A percentile compares a stretch with the other conserved stretches of the same genome.
phyloP scores from a whole-genome alignment of 2,797 vertebrate species.

The Dicrostonyx torquatus region DNA sequence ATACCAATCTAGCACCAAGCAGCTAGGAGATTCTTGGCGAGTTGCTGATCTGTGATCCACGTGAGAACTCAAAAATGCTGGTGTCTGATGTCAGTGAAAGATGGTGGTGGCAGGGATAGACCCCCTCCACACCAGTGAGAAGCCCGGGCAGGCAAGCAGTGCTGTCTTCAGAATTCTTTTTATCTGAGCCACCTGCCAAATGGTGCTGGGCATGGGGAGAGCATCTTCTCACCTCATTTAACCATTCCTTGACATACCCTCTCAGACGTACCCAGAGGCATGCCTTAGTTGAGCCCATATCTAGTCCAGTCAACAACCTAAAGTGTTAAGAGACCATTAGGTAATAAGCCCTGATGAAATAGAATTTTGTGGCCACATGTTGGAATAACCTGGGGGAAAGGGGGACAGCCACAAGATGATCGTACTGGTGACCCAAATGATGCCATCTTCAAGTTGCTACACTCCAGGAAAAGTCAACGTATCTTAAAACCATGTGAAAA shows the following conservation, averaged over 20 bases:
- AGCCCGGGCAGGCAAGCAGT: not conserved
- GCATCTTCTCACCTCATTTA: not conserved
- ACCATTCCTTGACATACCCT: not conserved
- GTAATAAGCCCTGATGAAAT: not conserved
- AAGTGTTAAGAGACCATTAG: too few species aligned
- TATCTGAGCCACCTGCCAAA: not conserved
- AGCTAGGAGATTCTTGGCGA: too few species aligned
- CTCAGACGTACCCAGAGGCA: not conserved
- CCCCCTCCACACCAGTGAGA: not conserved
- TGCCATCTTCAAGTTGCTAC: not conserved
- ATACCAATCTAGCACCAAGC: not conserved
- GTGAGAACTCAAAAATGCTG: not conserved
- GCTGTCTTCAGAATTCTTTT: not conserved
- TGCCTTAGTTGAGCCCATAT: not conserved
- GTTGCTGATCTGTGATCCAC: not conserved
- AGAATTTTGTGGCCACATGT: not conserved
- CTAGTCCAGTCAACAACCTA: not conserved
- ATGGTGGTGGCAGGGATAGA: not conserved
- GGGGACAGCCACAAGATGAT: not conserved
- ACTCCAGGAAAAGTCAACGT: not conserved
- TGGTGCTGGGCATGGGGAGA: not conserved
- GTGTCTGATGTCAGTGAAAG: not conserved
- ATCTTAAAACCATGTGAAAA: not conserved
- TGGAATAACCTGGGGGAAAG: not conserved
- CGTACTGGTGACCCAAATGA: not conserved